Conservation (phyloP, 2,797 vertebrate species). For the Paedocypris micromegethes region DNA sequence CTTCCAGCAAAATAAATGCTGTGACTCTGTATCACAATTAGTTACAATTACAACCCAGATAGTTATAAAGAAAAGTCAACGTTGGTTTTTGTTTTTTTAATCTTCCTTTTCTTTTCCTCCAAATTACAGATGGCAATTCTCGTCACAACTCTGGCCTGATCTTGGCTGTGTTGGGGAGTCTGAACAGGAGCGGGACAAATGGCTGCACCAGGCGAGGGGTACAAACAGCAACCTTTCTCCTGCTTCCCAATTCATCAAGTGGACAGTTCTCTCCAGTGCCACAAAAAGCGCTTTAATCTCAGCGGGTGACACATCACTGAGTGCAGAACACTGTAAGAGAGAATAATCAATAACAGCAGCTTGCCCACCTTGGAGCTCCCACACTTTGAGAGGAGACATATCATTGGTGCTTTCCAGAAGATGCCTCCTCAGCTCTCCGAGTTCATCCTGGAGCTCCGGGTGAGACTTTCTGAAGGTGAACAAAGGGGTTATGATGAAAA, state of each 20-base stretch:
- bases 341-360: constrained; percentile 33
- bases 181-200: constrained; percentile 35
- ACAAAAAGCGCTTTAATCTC: constrained; percentile 20
- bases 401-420: constrained; percentile 83
- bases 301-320: not conserved
- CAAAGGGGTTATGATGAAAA: not conserved
- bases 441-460: constrained; percentile 77
- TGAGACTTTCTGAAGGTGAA: constrained; percentile 71
- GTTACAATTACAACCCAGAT: not conserved
- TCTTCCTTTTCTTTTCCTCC: not conserved
- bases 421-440: constrained; percentile 82
- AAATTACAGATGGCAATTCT: constrained; percentile 3
- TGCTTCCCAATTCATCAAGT: constrained; percentile 44
- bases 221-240: constrained; percentile 30
- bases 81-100: no score
- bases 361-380: constrained; percentile 90
- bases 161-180: constrained; percentile 27
- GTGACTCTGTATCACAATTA: not conserved
- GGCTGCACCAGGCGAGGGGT: constrained; percentile 22
- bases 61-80: not conserved
- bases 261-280: constrained; percentile 31
- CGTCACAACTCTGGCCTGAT: not conserved
- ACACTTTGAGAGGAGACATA: constrained; percentile 89
- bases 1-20: not conserved
- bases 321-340: constrained; percentile 6